phyloP scores from a whole-genome alignment of 2,888 invertebrate species.

The Suillia variegata region DNA sequence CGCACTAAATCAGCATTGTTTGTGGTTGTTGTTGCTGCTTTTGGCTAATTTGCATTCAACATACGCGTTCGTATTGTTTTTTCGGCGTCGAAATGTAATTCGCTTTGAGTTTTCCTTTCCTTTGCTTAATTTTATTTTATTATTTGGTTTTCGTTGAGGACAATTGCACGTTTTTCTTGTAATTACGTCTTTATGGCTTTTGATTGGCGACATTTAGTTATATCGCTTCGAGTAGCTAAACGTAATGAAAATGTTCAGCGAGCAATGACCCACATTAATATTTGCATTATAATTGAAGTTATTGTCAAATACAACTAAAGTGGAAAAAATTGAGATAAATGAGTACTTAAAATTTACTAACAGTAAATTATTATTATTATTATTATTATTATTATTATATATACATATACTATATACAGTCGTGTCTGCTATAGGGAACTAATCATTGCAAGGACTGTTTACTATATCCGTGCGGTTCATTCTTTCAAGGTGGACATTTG shows the following conservation, averaged over 20 bases:
- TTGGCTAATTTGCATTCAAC: constrained; percentile 16
- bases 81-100: neutral
- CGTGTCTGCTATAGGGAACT: too few relatives aligned
- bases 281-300: neutral
- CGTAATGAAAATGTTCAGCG: neutral
- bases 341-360: too few relatives aligned
- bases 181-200: constrained; percentile 10
- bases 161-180: constrained; percentile 12
- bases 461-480: too few relatives aligned
- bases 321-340: too few relatives aligned
- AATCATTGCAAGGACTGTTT: too few relatives aligned
- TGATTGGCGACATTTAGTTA: neutral
- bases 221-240: neutral
- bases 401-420: too few relatives aligned
- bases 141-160: neutral
- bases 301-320: neutral
- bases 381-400: too few relatives aligned
- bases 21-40: neutral
- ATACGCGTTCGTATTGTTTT: neutral
- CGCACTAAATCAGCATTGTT: too few relatives aligned
- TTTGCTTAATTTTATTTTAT: too few relatives aligned
- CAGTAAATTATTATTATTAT: too few relatives aligned
- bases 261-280: neutral
- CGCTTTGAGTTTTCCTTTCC: too few relatives aligned
- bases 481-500: too few relatives aligned